Conservation (phyloP, 2,113 vertebrate species). For the Corapipo altera region DNA sequence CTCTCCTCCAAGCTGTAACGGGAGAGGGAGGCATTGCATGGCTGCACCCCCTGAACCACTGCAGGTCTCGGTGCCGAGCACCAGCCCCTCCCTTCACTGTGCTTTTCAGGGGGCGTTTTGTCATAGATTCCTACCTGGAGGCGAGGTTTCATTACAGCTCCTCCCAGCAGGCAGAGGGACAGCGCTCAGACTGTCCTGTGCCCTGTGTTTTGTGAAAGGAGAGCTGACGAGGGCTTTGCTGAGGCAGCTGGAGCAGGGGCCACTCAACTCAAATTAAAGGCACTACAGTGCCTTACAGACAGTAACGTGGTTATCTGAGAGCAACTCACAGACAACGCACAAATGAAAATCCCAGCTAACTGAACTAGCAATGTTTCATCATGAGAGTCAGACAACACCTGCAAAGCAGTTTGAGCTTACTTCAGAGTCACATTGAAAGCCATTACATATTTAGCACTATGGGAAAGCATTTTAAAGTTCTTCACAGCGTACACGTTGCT, state of each 20-base stretch:
- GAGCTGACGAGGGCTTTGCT: not conserved
- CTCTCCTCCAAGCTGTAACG: not conserved
- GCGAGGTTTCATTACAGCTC: not conserved
- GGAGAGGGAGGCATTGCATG: not conserved
- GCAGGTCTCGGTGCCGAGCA: not conserved
- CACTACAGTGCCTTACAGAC: not conserved
- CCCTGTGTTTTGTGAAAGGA: not conserved
- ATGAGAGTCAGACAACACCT: not conserved
- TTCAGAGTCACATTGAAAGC: not conserved
- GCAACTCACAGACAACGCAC: not conserved
- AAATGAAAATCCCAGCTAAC: not conserved
- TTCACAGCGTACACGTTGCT: not conserved
- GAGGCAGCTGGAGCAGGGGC: not conserved
- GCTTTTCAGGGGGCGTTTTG: not conserved
- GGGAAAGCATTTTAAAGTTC: not conserved
- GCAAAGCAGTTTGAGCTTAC: not conserved
- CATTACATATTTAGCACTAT: not conserved
- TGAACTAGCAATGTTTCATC: not conserved
- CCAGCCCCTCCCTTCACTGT: not conserved
- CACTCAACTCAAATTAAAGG: not conserved
- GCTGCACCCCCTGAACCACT: not conserved
- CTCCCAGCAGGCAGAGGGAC: not conserved
- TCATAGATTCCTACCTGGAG: not conserved
- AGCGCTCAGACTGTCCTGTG: not conserved
- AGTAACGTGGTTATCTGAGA: not conserved